Base-by-base conservation (phyloP, 2,888 invertebrate species). In the Coelopa pilipes region DNA sequence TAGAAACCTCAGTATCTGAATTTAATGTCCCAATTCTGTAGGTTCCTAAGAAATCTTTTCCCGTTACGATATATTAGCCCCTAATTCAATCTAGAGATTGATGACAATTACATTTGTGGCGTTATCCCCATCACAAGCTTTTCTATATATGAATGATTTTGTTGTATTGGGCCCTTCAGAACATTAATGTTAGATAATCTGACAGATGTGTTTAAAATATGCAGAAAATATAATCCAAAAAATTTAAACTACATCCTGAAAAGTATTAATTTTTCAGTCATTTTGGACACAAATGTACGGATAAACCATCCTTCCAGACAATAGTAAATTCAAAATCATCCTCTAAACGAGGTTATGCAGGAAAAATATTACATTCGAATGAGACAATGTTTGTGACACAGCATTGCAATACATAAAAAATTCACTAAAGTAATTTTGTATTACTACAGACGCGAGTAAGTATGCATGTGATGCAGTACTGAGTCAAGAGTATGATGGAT, bases 161-260 rank as follows among this genome's bases (percentile, higher is more conserved):
- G 55, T 55, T 55, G 55, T 55, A 1, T 15, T 55, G 19, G 55
- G 55, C n/a, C 19, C n/a, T 55, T 55, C 55, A 17, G 5, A 55
- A 17, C n/a, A 55, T 17, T 17, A 17, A 55, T 55, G 55, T 55
- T 55, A 15, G 55, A 7, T 55, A 55, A 55, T 10, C 10, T 10
- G 10, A n/a, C n/a, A n/a, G n/a, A n/a, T n/a, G n/a, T n/a, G n/a
- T n/a, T n/a, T n/a, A n/a, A n/a, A n/a, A n/a, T n/a, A n/a, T n/a
- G 55, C 55, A n/a, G 55, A 55, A 55, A 55, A 55, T 15, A 55
- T 17, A 53, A 53, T 53, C 53, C 19, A 1, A n/a, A n/a, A n/a
- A n/a, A n/a, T n/a, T n/a, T n/a, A 55, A 55, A 55, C 53, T 53
- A n/a, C 3, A 53, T 55, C n/a, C 55, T 55, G 55, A 55, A 17